Conservation (phyloP, 2,113 vertebrate genomes). For the Caranx melampygus region DNA sequence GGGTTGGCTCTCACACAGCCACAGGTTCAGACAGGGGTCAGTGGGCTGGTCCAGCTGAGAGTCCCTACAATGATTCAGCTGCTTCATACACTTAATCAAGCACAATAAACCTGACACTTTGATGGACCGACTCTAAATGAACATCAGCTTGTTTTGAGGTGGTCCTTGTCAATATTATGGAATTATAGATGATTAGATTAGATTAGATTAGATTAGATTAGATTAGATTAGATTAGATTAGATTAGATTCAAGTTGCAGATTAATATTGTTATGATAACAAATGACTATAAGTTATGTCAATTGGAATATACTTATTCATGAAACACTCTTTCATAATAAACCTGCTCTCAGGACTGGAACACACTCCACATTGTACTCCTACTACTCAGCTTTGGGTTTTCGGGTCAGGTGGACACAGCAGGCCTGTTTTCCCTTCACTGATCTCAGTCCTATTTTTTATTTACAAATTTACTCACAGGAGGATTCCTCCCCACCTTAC, state of each 20-base stretch:
- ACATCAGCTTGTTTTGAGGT: background rate
- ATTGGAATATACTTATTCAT: no score
- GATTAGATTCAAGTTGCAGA: background rate
- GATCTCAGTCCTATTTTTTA: no score
- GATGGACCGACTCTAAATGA: background rate
- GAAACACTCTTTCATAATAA: no score
- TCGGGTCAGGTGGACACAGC: no score
- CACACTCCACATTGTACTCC: no score
- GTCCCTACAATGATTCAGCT: conserved; percentile 5
- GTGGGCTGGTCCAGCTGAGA: conserved; percentile 13
- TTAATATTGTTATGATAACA: no score
- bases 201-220: background rate
- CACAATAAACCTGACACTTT: conserved; percentile 4
- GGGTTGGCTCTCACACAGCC: conserved; percentile 46
- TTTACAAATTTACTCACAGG: no score
- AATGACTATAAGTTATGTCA: no score
- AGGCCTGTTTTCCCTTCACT: no score
- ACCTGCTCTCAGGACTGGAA: no score
- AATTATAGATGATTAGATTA: conserved; percentile 13
- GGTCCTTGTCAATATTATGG: background rate
- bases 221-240: conserved; percentile 8
- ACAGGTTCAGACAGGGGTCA: conserved; percentile 63
- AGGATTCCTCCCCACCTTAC: no score
- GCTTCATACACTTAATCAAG: background rate
- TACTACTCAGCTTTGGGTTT: no score